Evolutionary conservation across 2,888 invertebrate species (phyloP), one percentile per base, ranked within the genome.

Genomic region (Scaptomyza polygonia): DNA sequence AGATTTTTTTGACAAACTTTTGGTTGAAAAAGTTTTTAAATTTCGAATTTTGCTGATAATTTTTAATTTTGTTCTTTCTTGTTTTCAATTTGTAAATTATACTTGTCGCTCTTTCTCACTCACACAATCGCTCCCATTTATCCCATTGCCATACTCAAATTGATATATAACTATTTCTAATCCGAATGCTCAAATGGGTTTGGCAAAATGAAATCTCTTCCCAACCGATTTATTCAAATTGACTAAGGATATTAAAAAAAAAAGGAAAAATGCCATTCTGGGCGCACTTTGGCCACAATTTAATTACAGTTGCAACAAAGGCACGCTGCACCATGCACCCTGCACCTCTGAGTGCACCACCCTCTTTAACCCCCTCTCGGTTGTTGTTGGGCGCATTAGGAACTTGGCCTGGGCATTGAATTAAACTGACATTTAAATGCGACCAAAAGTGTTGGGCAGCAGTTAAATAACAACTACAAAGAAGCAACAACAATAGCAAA

Each of bases 341-440:
- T 16, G 8, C 16, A 3, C 36, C 43, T 27, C 48, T 45, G 62
- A 12, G 14, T 25, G 25, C 25, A 27, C 0, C 14, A 11, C 3
- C 3, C 12, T 11, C 14, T 14, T 0, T 11, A 5, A 7, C 40
- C 30, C 14, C 47, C 48, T n/a, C n/a, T n/a, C n/a, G n/a, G n/a
- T n/a, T 12, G 27, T 39, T 21, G 1, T 4, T 3, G n/a, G n/a
- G 18, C 72, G 75, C 85, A 84, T 86, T 82, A 82, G 81, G 40
- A 54, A 55, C 32, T 66, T 81, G 58, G 12, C 61, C 52, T 21
- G 85, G 87, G 85, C 63, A 86, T 82, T 82, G 85, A 86, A 82
- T 82, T 82, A 82, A 86, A 75, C 85, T 78, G 76, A 84, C 82
- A 86, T 82, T 84, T 84, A 86, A 82, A 86, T 81, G 72, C 40